These are phyloP conservation scores for Sebastes iracundus DNA, from an alignment of 2,797 vertebrate species.

Conservation along the genomic window DNA sequence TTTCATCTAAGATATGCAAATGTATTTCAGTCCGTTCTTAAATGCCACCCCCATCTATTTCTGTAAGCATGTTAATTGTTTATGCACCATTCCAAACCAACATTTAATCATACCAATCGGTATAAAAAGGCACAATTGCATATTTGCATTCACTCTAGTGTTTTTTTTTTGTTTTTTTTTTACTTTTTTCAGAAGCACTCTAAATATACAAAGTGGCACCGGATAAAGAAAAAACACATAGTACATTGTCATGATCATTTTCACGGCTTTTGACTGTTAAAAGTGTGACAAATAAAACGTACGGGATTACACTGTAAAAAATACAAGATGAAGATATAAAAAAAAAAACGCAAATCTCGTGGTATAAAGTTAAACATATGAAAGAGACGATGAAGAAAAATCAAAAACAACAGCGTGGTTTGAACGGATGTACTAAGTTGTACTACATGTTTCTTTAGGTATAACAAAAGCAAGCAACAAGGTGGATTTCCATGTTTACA, in stretches of 20 bases:
- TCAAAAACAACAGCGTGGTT: constrained; percentile 20
- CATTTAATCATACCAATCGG: constrained; percentile 91
- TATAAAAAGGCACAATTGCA: constrained; percentile 99
- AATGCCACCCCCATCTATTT: constrained; percentile 85
- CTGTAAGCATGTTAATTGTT: constrained; percentile 85
- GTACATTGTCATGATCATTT: constrained; percentile 70
- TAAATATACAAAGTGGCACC: constrained; percentile 95
- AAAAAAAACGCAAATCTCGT: constrained; percentile 71
- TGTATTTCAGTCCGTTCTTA: constrained; percentile 65
- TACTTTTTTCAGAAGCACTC: constrained; percentile 91
- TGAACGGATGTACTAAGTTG: constrained; percentile 75
- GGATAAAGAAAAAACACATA: constrained; percentile 84
- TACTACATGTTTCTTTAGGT: constrained; percentile 82
- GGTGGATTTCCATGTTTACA: constrained; percentile 86
- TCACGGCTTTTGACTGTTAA: constrained; percentile 53
- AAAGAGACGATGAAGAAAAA: constrained; percentile 37
- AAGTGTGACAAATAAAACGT: constrained; percentile 36
- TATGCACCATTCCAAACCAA: constrained; percentile 89
- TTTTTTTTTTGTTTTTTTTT: constrained; percentile 8
- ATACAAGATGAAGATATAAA: constrained; percentile 74
- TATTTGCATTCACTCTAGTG: constrained; percentile 96
- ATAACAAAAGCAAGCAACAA: constrained; percentile 88
- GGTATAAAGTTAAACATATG: constrained; percentile 61
- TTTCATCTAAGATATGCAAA: constrained; percentile 88
- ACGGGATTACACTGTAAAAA: constrained; percentile 64